Base-by-base conservation (phyloP, 2,113 vertebrate species). In the Bostrychus sinensis region DNA sequence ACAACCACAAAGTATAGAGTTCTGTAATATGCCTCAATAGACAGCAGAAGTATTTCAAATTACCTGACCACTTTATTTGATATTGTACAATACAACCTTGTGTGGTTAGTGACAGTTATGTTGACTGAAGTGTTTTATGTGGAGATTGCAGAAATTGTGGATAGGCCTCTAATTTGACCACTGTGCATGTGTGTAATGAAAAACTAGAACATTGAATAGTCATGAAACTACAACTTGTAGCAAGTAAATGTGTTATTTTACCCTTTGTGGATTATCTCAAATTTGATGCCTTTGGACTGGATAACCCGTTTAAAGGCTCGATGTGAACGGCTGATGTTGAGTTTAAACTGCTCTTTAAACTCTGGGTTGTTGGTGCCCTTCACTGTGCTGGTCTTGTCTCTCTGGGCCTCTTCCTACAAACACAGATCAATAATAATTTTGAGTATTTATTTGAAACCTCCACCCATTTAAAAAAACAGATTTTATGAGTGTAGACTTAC, bases 261-360 rank as follows among this genome's bases (percentile, higher is more conserved):
- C 95, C 95, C 95, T 66, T 95, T 96, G 78, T 96, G 95, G 34
- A 94, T 39, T 64, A 97, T 82, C 78, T 97, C 95, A n/a, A 98
- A 94, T 86, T 95, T 97, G 85, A 98, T 91, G 74, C 95, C 94
- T 56, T 96, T 96, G 66, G 92, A 90, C 66, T 95, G 95, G 5
- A 96, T 73, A 14, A 94, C 91, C 28, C 96, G 88, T 58, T 93
- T 93, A 57, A 97, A 94, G 39, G 90, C 93, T 1, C 95, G 81
- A 76, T 95, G 93, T 6, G 80, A 32, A 0, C 96, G 93, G 85
- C 90, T 95, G 48, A 97, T 94, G 74, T 83, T 90, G 13, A 97
- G 91, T 62, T 93, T 96, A 81, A 98, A 98, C 61, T 93, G 88
- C 23, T 95, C 94, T 73, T 91, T 92, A 80, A 95, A 97, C 69